phyloP scores from a whole-genome alignment of 1,140 invertebrate species.

The Brachionus manjavacas region DNA sequence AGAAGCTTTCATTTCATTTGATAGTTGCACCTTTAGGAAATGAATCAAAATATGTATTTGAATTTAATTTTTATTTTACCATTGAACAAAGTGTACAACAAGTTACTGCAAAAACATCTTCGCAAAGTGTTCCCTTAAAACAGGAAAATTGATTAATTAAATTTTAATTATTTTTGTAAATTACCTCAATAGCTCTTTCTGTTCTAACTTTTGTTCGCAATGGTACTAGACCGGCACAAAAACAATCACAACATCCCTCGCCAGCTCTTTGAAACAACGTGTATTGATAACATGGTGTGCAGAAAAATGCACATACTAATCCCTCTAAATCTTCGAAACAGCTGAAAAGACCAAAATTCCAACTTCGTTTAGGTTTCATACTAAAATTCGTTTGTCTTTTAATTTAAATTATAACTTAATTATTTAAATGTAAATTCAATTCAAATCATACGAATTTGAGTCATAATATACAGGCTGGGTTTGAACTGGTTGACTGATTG shows the following conservation, averaged over 20 bases:
- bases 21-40: background rate
- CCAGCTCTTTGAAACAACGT: background rate
- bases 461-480: background rate
- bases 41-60: background rate
- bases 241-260: slow-evolving; percentile 16
- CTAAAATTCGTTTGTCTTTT: background rate
- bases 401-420: background rate
- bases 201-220: slow-evolving; percentile 34
- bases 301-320: slow-evolving; percentile 19
- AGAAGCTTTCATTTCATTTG: slow-evolving; percentile 11
- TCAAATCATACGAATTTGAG: background rate
- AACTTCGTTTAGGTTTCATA: background rate
- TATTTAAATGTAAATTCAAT: background rate
- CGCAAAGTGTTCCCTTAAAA: background rate
- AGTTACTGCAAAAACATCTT: background rate
- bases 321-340: slow-evolving; percentile 7
- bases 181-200: slow-evolving; percentile 29
- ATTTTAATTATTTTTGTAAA: background rate
- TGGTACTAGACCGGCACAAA: background rate
- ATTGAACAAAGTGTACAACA: background rate
- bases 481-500: background rate
- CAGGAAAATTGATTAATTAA: too few species aligned
- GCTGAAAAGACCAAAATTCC: background rate
- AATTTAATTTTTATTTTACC: background rate
- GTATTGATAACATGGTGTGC: background rate